Conservation (phyloP, 2,888 invertebrate genomes). For the Nineta flava region DNA sequence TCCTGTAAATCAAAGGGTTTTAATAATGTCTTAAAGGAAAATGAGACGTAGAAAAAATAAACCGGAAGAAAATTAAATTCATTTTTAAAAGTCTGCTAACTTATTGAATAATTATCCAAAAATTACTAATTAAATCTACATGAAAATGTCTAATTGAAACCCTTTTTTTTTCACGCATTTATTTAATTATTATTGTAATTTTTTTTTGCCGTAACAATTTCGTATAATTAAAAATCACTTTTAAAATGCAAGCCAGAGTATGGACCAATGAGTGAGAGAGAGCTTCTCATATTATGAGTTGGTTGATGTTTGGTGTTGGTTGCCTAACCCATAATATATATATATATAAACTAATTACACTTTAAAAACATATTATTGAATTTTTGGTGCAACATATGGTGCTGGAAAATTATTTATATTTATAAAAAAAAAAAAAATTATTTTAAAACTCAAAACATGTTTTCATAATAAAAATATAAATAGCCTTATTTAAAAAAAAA, state of each 20-base stretch:
- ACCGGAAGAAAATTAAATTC: too few relatives aligned
- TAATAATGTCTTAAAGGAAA: too few relatives aligned
- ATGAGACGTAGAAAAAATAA: too few relatives aligned
- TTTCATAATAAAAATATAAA: background rate
- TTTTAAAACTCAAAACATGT: background rate
- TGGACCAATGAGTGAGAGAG: background rate
- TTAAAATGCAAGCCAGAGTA: background rate
- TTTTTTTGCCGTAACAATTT: background rate
- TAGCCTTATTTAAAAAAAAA: background rate
- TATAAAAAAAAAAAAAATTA: background rate
- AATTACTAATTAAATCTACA: too few relatives aligned
- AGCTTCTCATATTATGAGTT: background rate
- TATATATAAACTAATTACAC: slow-evolving; percentile 3
- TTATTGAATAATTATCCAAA: too few relatives aligned
- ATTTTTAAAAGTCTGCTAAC: too few relatives aligned
- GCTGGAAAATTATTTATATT: background rate
- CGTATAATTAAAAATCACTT: background rate
- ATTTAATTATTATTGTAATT: background rate
- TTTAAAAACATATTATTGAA: slow-evolving; percentile 5
- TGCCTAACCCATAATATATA: background rate
- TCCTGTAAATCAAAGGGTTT: too few relatives aligned
- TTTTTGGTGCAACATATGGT: slow-evolving; percentile 1
- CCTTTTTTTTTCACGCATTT: too few relatives aligned
- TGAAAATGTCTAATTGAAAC: too few relatives aligned
- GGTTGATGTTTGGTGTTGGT: background rate